These are phyloP conservation scores for Urocyon cinereoargenteus DNA, from an alignment of 2,797 vertebrate species.

Conservation along the genomic window DNA sequence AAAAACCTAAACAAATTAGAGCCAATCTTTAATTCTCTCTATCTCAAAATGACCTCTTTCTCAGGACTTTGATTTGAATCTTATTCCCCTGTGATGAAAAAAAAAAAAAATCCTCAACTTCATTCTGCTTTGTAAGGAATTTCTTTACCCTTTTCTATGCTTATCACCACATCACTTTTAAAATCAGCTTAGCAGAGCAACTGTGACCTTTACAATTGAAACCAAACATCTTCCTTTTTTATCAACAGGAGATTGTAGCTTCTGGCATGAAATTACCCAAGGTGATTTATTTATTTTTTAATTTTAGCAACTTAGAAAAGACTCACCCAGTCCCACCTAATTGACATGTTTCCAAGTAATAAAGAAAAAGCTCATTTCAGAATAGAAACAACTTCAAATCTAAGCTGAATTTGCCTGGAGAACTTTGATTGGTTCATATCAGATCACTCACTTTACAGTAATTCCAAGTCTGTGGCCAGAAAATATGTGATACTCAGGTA, in stretches of 20 bases:
- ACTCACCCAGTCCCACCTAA: neutral
- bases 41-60: slow-evolving; percentile 45
- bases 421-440: neutral
- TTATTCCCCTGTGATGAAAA: neutral
- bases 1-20: neutral
- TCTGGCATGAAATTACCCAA: neutral
- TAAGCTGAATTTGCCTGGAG: slow-evolving; percentile 22
- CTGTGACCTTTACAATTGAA: slow-evolving; percentile 62
- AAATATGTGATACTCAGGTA: slow-evolving; percentile 26
- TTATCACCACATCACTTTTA: slow-evolving; percentile 45
- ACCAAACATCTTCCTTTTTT: slow-evolving; percentile 41
- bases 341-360: slow-evolving; percentile 31
- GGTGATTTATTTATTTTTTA: slow-evolving; percentile 47
- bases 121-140: slow-evolving; percentile 62
- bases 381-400: slow-evolving; percentile 41
- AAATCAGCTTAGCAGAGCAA: slow-evolving; percentile 48
- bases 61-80: slow-evolving; percentile 29
- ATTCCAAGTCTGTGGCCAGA: slow-evolving; percentile 44
- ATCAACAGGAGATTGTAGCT: neutral
- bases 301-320: slow-evolving; percentile 51
- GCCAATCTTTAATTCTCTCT: neutral
- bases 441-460: slow-evolving; percentile 58
- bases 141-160: slow-evolving; percentile 12
- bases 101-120: slow-evolving; percentile 14
- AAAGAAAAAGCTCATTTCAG: slow-evolving; percentile 25